Conservation (phyloP, 2,888 invertebrate species). For the Lasioglossum malachurum region DNA sequence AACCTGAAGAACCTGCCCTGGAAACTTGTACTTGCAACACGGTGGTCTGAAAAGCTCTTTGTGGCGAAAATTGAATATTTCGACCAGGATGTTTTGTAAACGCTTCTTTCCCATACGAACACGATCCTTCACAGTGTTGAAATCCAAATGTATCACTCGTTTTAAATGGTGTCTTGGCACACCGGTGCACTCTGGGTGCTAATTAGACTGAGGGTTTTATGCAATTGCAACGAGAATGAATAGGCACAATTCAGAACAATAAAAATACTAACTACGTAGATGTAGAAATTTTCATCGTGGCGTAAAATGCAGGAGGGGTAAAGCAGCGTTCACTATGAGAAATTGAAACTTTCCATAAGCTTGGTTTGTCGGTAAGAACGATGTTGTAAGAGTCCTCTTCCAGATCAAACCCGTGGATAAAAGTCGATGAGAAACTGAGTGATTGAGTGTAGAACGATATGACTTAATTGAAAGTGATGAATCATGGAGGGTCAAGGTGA, state of each 20-base stretch:
- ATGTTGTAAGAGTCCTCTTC: not conserved
- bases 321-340: not conserved
- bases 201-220: not conserved
- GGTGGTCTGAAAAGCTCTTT: not conserved
- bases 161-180: not conserved
- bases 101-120: not conserved
- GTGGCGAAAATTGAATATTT: constrained; percentile 33
- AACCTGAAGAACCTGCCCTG: not conserved
- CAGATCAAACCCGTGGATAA: not conserved
- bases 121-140: not conserved
- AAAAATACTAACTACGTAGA: too few relatives aligned
- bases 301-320: not conserved
- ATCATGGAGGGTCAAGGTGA: not conserved
- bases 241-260: too few relatives aligned
- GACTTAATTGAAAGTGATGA: constrained; percentile 2
- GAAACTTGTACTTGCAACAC: not conserved
- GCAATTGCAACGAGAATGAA: too few relatives aligned
- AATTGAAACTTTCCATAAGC: not conserved
- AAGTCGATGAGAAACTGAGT: not conserved
- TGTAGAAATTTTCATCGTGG: too few relatives aligned
- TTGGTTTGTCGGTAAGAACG: not conserved
- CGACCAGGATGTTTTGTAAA: not conserved
- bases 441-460: not conserved
- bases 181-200: not conserved
- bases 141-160: not conserved